A percentile compares a stretch with the other conserved stretches of the same genome.
These are phyloP conservation scores for Apis dorsata DNA, from an alignment of 1,140 invertebrate genomes.

Conservation along the genomic window DNA sequence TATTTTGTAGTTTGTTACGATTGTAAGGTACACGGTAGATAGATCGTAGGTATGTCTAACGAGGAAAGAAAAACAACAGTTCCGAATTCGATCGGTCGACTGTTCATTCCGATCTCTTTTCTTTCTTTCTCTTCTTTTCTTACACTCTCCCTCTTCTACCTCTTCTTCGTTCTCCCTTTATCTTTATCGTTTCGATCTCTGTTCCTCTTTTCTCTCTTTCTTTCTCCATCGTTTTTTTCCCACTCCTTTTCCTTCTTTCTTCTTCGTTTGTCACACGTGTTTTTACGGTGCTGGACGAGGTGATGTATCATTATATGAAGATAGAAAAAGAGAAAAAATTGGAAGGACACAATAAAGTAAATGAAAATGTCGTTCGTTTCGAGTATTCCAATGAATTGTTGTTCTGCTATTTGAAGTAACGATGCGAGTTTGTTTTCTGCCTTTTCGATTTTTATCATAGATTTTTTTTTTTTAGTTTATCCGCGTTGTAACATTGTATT, in stretches of 20 bases:
- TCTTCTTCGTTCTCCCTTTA: constrained; percentile 5
- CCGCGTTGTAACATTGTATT: not conserved
- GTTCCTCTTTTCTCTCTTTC: not conserved
- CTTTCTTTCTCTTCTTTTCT: constrained; percentile 25
- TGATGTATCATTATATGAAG: constrained; percentile 15
- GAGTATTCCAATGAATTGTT: constrained; percentile 17
- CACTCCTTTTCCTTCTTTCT: not conserved
- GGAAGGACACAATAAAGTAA: not conserved
- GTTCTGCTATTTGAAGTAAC: constrained; percentile 37
- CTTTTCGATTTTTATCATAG: not conserved
- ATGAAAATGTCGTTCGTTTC: constrained; percentile 12
- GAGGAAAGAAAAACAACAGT: constrained; percentile 32
- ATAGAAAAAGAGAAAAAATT: not conserved
- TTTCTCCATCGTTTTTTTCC: not conserved
- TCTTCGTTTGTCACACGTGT: not conserved
- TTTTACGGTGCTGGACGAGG: constrained; percentile 56
- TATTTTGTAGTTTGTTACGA: constrained; percentile 66
- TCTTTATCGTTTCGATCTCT: not conserved
- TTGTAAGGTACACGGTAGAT: constrained; percentile 62
- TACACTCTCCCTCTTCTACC: not conserved
- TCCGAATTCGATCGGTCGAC: constrained; percentile 55
- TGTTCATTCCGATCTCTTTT: constrained; percentile 56
- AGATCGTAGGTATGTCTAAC: constrained; percentile 54
- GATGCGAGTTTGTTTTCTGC: not conserved
- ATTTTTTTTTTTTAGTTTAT: not conserved